phyloP scores from a whole-genome alignment of 2,888 invertebrate species.

The Ennomos quercinarius region DNA sequence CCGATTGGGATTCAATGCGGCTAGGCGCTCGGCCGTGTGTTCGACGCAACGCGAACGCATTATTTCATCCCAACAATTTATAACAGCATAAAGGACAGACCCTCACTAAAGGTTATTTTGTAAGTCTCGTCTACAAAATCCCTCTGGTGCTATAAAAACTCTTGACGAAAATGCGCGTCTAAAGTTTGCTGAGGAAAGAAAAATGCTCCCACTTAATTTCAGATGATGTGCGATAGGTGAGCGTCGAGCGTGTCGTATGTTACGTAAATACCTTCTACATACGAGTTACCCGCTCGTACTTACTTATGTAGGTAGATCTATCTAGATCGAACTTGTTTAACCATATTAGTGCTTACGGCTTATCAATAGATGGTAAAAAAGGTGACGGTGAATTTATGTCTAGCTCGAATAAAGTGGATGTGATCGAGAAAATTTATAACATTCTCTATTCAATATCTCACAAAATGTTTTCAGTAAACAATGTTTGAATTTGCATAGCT shows the following conservation, averaged over 20 bases:
- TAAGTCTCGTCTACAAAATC: conserved; percentile 51
- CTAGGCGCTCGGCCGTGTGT: conserved; percentile 48
- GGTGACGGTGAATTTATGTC: conserved; percentile 7
- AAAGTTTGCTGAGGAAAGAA: conserved; percentile 50
- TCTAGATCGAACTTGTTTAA: conserved; percentile 2
- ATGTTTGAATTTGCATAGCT: conserved; percentile 20
- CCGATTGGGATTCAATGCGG: conserved; percentile 57
- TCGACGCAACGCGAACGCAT: conserved; percentile 47
- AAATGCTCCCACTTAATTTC: conserved; percentile 53
- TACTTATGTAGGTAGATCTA: conserved; percentile 9
- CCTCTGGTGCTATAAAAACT: conserved; percentile 51
- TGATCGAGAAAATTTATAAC: conserved; percentile 17
- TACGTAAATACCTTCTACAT: conserved; percentile 32
- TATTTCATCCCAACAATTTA: conserved; percentile 65
- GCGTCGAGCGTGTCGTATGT: conserved; percentile 34
- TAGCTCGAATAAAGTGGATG: conserved; percentile 19
- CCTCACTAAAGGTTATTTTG: conserved; percentile 55
- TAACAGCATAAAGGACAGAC: conserved; percentile 58
- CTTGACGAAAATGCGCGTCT: conserved; percentile 50
- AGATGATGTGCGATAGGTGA: conserved; percentile 52
- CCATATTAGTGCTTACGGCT: background rate
- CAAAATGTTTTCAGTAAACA: conserved; percentile 21
- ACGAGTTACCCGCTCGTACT: conserved; percentile 12
- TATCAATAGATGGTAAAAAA: background rate
- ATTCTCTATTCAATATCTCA: conserved; percentile 23